These are phyloP conservation scores for Bombyx mori DNA, from an alignment of 1,140 invertebrate genomes.

Conservation along the genomic window ASM3026992v2 NC_085127.1:1747001-1747500, in stretches of 20 bases:
- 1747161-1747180: constrained; percentile 1
- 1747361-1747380: constrained; percentile 22
- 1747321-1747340: constrained; percentile 53
- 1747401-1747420: constrained; percentile 41
- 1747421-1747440: constrained; percentile 37
- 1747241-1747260: constrained; percentile 60
- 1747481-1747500: constrained; percentile 51
- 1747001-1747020: constrained; percentile 47
- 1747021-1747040: constrained; percentile 53
- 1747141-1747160: constrained; percentile 33
- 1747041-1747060: constrained; percentile 44
- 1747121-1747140: constrained; percentile 38
- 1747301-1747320: constrained; percentile 52
- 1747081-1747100: constrained; percentile 31
- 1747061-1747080: constrained; percentile 52
- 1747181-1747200: constrained; percentile 23
- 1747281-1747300: constrained; percentile 61
- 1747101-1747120: constrained; percentile 25
- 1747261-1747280: constrained; percentile 51
- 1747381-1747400: constrained; percentile 27
- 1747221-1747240: constrained; percentile 62
- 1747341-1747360: constrained; percentile 41
- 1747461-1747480: constrained; percentile 33
- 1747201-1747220: constrained; percentile 56
- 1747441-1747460: constrained; percentile 25